Evolutionary conservation across 1,140 invertebrate species (phyloP), one percentile per base, ranked within the genome.

Genomic region (Elysia chlorotica): DNA sequence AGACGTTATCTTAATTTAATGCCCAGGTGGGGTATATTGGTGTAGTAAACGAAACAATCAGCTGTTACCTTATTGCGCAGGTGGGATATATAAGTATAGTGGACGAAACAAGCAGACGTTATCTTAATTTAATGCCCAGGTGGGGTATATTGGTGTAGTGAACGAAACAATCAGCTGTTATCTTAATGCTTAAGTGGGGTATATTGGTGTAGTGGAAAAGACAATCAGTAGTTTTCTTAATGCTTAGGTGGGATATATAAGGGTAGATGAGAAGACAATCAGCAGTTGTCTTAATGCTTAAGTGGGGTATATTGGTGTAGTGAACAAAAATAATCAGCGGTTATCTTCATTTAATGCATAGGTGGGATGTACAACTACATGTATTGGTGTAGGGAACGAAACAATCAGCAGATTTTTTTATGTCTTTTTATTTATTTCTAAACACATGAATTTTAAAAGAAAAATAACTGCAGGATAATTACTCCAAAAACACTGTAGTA

Each of bases 331-430:
- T 65, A 71, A 30, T 75, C 80, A 19, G 85, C 88, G 35, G 74
- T 92, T 17, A 90, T 88, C n/a, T n/a, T n/a, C n/a, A n/a, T n/a
- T n/a, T n/a, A n/a, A n/a, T 62, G 28, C 53, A n/a, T 35, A 67
- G 65, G 65, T 67, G 36, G n/a, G n/a, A n/a, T n/a, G n/a, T n/a
- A n/a, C n/a, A n/a, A n/a, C n/a, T n/a, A n/a, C n/a, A n/a, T n/a
- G n/a, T n/a, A n/a, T n/a, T n/a, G n/a, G n/a, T n/a, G n/a, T n/a
- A n/a, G n/a, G n/a, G n/a, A n/a, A n/a, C n/a, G n/a, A 28, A 84
- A 90, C 69, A 93, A 93, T 31, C 82, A 95, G 4, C 87, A 86
- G 70, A 83, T 91, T 35, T 92, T 93, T 10, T 94, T 94, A 82
- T 90, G n/a, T n/a, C n/a, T n/a, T n/a, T n/a, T n/a, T n/a, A n/a